Percentiles rank a stretch among this genome's conserved stretches.
Conservation (phyloP, 1,140 invertebrate genomes). For the Gryon sp. region DNA sequence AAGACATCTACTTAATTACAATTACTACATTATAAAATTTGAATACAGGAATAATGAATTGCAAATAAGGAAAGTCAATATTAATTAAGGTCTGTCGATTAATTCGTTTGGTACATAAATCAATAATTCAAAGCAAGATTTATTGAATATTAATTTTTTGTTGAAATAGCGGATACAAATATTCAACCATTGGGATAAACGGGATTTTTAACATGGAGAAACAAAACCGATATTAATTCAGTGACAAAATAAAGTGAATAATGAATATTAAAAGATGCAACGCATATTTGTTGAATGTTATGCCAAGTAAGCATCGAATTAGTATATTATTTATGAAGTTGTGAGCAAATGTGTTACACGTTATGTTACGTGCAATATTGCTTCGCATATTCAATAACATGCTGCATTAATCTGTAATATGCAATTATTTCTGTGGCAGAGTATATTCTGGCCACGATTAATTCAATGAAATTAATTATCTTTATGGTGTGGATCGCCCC, state of each 20-base stretch:
- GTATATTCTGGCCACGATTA: neutral
- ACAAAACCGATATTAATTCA: too few species aligned
- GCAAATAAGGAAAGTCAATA: neutral
- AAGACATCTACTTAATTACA: neutral
- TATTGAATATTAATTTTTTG: too few species aligned
- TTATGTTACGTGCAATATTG: neutral
- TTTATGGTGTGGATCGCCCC: too few species aligned
- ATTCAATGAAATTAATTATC: conserved; percentile 1
- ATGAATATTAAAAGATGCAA: neutral
- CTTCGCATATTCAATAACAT: conserved; percentile 11
- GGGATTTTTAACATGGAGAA: conserved; percentile 2
- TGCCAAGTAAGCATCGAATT: neutral
- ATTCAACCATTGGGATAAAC: too few species aligned
- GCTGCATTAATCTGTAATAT: conserved; percentile 5
- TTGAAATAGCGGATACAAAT: too few species aligned
- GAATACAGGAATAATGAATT: too few species aligned
- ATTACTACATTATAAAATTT: too few species aligned
- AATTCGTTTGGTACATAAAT: neutral
- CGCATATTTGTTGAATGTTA: neutral
- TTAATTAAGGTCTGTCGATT: neutral
- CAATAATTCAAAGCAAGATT: too few species aligned
- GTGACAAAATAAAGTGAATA: neutral
- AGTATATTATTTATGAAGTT: neutral
- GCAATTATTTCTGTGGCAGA: conserved; percentile 11
- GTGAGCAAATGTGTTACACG: neutral